Base-by-base conservation (phyloP, 2,113 vertebrate genomes). In the Ptyas mucosa region DNA sequence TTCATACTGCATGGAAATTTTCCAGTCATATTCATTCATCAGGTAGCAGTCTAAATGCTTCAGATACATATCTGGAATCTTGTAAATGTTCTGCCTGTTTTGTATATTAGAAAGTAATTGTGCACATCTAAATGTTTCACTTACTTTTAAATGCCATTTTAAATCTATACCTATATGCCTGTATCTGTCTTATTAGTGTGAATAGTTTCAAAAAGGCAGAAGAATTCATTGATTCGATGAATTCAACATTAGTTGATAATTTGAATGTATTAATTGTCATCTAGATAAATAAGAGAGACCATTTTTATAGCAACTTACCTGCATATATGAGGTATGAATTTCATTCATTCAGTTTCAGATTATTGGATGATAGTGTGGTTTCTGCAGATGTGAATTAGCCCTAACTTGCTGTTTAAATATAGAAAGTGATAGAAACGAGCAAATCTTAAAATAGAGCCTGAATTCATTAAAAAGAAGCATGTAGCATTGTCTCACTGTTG, bases 401-500 rank as follows among this genome's bases (percentile, higher is more conserved):
- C 24, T 89, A 92, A 89, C 55, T 43, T 93, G 54, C n/a, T 90
- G 21, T 64, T 90, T 93, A 90, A 90, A 90, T 90, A 93, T 92
- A 92, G 87, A 92, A 58, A 85, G 87, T 51, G 52, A 81, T 87
- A 90, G 55, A 87, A 87, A 51, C 9, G 23, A 49, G 52, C 46
- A 86, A 86, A 61, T 86, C 92, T 93, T 90, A 93, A 93, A 93
- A 93, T 93, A 93, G 89, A 53, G 49, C 23, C 20, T 90, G 55
- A 26, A 93, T 90, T 93, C 89, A 87, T 93, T 93, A 64, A 90
- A 93, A 90, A 87, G 21, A 93, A 53, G 49, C 61, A 46, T 64
- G n/a, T 49, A 87, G 57, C 90, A 90, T 93, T 93, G 90, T 93
- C 89, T 93, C 92, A 93, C 55, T 93, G 55, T 93, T 93, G 92